Evolutionary conservation across 2,113 vertebrate species (phyloP).

Genomic region (Oplegnathus fasciatus): DNA sequence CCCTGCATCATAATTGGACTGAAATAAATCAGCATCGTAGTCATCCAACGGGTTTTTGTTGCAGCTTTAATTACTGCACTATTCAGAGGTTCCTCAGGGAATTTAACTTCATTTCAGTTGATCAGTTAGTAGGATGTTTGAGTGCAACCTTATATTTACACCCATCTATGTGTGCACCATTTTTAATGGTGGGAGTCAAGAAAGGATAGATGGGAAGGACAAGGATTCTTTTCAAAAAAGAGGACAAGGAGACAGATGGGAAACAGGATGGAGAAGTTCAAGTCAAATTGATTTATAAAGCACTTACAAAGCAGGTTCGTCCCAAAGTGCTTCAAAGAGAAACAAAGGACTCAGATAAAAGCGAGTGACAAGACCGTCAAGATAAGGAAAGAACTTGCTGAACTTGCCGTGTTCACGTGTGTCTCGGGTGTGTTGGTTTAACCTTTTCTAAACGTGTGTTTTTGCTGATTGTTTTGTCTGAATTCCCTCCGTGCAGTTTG

Average conservation of each 20-base stretch:
- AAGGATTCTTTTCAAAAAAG: background rate
- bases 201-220: background rate
- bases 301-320: constrained; percentile 29
- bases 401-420: background rate
- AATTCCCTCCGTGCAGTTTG: constrained; percentile 81
- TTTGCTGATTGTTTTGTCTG: constrained; percentile 4
- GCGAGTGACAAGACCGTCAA: background rate
- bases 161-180: background rate
- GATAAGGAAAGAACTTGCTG: constrained; percentile 17
- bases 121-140: background rate
- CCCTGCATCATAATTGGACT: background rate
- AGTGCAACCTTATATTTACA: background rate
- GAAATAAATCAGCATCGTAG: background rate
- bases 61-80: constrained; percentile 5
- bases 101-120: background rate
- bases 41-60: background rate
- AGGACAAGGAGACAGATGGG: background rate
- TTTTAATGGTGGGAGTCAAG: background rate
- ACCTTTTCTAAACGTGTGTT: background rate
- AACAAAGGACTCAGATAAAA: constrained; percentile 34
- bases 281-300: constrained; percentile 46
- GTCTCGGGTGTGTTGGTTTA: background rate
- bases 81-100: background rate
- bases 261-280: constrained; percentile 9
- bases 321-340: constrained; percentile 7